A percentile compares a stretch with the other conserved stretches of the same genome.
phyloP scores from a whole-genome alignment of 2,797 vertebrate genomes.

The Tamandua tetradactyla region DNA sequence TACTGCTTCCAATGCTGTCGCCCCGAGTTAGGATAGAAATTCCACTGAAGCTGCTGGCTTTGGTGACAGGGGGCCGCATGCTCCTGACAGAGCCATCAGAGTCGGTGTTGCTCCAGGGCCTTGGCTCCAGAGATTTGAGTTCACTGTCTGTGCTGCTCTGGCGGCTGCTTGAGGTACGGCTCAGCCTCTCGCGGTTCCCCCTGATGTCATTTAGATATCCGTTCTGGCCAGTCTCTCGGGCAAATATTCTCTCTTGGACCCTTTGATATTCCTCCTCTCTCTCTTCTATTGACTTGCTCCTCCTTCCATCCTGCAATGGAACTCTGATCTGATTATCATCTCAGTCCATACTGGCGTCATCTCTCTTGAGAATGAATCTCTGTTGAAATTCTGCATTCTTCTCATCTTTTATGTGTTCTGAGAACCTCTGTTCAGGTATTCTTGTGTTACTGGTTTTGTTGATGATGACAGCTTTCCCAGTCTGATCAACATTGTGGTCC shows the following conservation, averaged over 20 bases:
- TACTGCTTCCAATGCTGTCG: too few relatives aligned
- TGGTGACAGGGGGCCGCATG: too few relatives aligned
- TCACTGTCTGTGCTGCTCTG: too few relatives aligned
- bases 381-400: slow-evolving; percentile 97
- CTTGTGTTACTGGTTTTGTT: slow-evolving; percentile 99
- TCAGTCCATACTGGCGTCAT: slow-evolving; percentile 97
- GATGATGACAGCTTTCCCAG: slow-evolving; percentile 98
- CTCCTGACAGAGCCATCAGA: too few relatives aligned
- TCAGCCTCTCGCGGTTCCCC: too few relatives aligned
- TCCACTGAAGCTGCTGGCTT: too few relatives aligned
- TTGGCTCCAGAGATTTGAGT: too few relatives aligned
- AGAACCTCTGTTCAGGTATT: slow-evolving; percentile 99
- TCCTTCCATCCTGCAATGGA: slow-evolving; percentile 97
- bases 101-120: too few relatives aligned
- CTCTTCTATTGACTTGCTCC: slow-evolving; percentile 99
- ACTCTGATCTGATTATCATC: slow-evolving; percentile 99
- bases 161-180: too few relatives aligned
- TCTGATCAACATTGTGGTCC: slow-evolving; percentile 99
- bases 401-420: slow-evolving; percentile 99
- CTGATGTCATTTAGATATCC: too few relatives aligned
- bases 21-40: too few relatives aligned
- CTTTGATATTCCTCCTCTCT: slow-evolving; percentile 99
- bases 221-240: too few relatives aligned
- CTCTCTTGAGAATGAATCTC: slow-evolving; percentile 98
- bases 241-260: slow-evolving; percentile 99